Evolutionary conservation across 2,888 invertebrate genomes (phyloP), one percentile per base, ranked within the genome.

Genomic region (Rhagium mordax): DNA sequence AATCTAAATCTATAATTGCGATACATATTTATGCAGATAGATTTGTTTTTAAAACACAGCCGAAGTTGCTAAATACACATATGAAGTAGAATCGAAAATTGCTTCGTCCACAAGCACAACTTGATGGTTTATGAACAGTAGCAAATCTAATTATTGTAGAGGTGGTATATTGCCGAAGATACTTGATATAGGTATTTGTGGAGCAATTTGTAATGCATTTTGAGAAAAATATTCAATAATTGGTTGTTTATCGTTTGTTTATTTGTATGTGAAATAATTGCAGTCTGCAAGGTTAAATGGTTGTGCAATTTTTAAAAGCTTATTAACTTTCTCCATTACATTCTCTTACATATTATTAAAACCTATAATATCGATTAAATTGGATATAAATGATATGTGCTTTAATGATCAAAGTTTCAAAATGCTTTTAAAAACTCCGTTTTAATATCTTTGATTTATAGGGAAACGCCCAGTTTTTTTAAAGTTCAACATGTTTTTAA

Each of bases 371-470:
- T 59, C 62, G 68, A 68, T 74, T 74, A 71, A 73, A 73, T 66
- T 73, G 73, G 66, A 70, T 68, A 67, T 70, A 72, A 65, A 73
- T 53, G 65, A 68, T 77, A 72, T 75, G 72, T 71, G 66, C 75
- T 75, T 79, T 79, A 78, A 80, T 72, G 75, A 74, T 75, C 67
- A 71, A 67, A 73, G 75, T 76, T 79, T 77, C 74, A 78, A 79
- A 79, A 79, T 70, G 74, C 71, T 79, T 74, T 79, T 78, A 77
- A 79, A 79, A 74, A 74, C 69, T 71, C 60, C 70, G 70, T 76
- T 79, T 79, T 81, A 78, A 80, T 81, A 80, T 76, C 69, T 78
- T 76, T 80, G 80, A 81, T 80, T 81, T 79, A 81, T 80, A 74
- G 71, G 73, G 78, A 75, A 73, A 79, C 79, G 77, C 80, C 80